Base-by-base conservation (phyloP, 2,888 invertebrate species). In the Pegoplata infirma region DNA sequence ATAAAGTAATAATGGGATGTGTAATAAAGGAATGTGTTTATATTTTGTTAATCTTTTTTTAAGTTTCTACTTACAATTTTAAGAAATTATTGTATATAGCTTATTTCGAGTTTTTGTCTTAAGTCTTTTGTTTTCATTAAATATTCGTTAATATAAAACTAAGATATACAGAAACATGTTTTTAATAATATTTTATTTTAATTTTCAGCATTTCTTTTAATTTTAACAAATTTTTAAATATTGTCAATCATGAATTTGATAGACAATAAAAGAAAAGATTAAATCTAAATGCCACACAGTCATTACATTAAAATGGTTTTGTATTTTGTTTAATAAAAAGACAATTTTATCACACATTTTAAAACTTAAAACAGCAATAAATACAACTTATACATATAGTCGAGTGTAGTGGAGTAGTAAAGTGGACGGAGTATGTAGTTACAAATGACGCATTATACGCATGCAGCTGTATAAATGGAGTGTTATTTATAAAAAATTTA, bases 391-490 rank as follows among this genome's bases (percentile, higher is more conserved):
- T 14, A 66, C 8, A 8, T 61, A 46, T 6, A 17, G 19, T 47
- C n/a, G 46, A 25, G 47, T 32, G 46, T 32, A 14, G 67, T 19
- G 12, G 59, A 76, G 72, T 77, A 61, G 40, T 40, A 61, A 47
- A 72, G 56, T 67, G 68, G 61, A 61, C 53, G 68, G 12, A 68
- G 68, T 73, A 53, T 73, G 73, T 73, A 68, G 68, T 68, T 73
- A 73, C 77, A 77, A 77, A 77, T 77, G 77, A 77, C 73, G 77
- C 73, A 77, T 77, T 77, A 46, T 77, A 77, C 77, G 77, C 77
- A 77, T 77, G 68, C 77, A 77, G 72, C 77, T 77, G 72, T 67
- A 61, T 61, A 73, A 63, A 67, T 77, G 77, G 59, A 66, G 72
- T 76, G 63, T 76, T 76, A 28, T 14, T 69, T 58, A n/a, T 68